These are phyloP conservation scores for Pterocles burchelli DNA, from an alignment of 2,113 vertebrate species.

Conservation along the genomic window DNA sequence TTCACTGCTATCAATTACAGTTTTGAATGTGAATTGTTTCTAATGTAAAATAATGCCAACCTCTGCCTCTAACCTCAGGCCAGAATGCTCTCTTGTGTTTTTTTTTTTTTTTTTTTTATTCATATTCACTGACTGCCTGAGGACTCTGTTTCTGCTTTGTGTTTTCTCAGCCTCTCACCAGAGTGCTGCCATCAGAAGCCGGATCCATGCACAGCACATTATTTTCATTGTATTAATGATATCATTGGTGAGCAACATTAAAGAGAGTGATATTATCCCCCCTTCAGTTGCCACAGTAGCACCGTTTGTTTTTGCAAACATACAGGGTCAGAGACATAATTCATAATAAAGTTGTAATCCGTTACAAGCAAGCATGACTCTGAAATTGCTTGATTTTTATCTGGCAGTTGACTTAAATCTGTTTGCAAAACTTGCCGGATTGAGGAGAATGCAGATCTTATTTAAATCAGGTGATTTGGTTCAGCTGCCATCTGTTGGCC, in stretches of 20 bases:
- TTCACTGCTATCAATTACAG: conserved; percentile 87
- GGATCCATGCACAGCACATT: conserved; percentile 34
- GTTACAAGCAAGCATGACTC: conserved; percentile 65
- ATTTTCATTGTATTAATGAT: conserved; percentile 69
- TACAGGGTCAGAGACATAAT: conserved; percentile 32
- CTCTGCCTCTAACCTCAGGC: conserved; percentile 80
- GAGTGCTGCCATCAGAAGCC: conserved; percentile 58
- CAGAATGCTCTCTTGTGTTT: conserved; percentile 76
- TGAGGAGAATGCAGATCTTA: conserved; percentile 62
- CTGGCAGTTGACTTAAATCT: conserved; percentile 73
- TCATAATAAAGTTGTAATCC: conserved; percentile 69
- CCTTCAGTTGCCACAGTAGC: conserved; percentile 9
- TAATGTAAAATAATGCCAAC: conserved; percentile 89
- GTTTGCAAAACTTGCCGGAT: conserved; percentile 62
- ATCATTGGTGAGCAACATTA: conserved; percentile 62
- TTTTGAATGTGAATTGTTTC: conserved; percentile 88
- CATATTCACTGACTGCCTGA: conserved; percentile 46
- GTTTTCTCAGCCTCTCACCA: conserved; percentile 59
- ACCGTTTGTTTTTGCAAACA: conserved; percentile 1
- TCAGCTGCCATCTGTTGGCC: conserved; percentile 83
- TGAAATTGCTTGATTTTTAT: conserved; percentile 71
- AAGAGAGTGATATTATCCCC: neutral
- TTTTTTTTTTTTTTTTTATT: neutral
- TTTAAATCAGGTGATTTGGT: conserved; percentile 78
- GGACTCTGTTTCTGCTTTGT: conserved; percentile 60